Base-by-base conservation (phyloP, 2,888 invertebrate species). In the Cecidostiba fungosa region DNA sequence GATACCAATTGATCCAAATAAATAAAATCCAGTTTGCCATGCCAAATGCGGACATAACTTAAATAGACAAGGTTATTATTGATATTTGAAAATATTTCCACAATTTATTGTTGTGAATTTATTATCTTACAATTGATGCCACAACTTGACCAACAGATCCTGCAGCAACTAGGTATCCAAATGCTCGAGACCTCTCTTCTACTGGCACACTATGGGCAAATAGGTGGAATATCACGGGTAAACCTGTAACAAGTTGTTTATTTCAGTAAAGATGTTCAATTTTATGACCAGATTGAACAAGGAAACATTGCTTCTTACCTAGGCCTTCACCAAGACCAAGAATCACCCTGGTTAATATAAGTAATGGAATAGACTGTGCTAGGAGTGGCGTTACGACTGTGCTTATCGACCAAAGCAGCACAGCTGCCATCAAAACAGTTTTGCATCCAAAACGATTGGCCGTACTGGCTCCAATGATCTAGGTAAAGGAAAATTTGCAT, bases 101-200 rank as follows among this genome's bases (percentile, higher is more conserved):
- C 29, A 23, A 70, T 29, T 50, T 23, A 2, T 2, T 29, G 19
- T 32, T 66, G 3, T 29, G 14, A 36, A 4, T 43, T 72, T 23
- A 54, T 36, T 19, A 79, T 93, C 94, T 94, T 93, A 96, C 95
- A 89, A 97, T 93, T 86, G 96, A 96, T 43, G 96, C 96, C 36
- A 96, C 94, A 50, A 96, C 96, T 93, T 96, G 96, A 14, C 97
- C 96, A 77, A 96, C 95, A n/a, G 96, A 96, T 62, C 96, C 96
- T 84, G 95, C 95, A 19, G 96, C 96, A 70, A 96, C 94, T 69
- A 97, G 93, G 91, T 96, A 97, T 19, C 96, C 96, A 92, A 97
- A 96, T 0, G 96, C 96, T 86, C 96, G 92, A 4, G 96, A 96
- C 86, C 96, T 94, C 91, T 96, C 96, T 90, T 96, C 96, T 23